Percentiles rank a stretch among this genome's conserved stretches.
phyloP scores from a whole-genome alignment of 1,140 invertebrate species.

The Neoseiulus cucumeris region DNA sequence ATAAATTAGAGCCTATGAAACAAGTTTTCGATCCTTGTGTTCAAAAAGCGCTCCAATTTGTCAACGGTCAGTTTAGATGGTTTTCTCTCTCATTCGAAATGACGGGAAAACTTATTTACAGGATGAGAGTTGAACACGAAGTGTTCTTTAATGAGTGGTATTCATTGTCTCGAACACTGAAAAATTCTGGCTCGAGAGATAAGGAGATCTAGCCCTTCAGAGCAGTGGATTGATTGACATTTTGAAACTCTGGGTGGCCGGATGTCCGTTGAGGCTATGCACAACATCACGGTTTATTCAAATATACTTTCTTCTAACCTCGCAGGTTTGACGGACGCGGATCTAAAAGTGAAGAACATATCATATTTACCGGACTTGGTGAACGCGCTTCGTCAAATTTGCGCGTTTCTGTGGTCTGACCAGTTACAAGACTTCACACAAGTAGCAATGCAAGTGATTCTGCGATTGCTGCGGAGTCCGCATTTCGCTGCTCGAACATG shows the following conservation, averaged over 20 bases:
- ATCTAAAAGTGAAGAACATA: conserved; percentile 27
- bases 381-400: conserved; percentile 31
- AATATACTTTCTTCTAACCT: not conserved
- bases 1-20: conserved; percentile 24
- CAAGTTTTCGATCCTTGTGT: conserved; percentile 23
- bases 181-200: too few relatives aligned
- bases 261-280: too few relatives aligned
- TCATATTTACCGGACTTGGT: conserved; percentile 31
- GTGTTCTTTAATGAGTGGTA: too few relatives aligned
- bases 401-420: conserved; percentile 30
- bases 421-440: conserved; percentile 29
- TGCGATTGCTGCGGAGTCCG: conserved; percentile 34
- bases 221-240: too few relatives aligned
- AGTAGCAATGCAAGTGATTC: conserved; percentile 31
- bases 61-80: not conserved
- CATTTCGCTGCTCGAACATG: conserved; percentile 38
- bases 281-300: too few relatives aligned
- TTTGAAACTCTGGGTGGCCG: too few relatives aligned
- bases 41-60: not conserved
- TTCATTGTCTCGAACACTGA: too few relatives aligned
- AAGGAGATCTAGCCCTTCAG: too few relatives aligned
- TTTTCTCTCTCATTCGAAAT: too few relatives aligned
- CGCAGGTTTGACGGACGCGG: not conserved
- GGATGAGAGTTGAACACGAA: too few relatives aligned
- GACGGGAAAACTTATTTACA: too few relatives aligned